Evolutionary conservation across 1,140 invertebrate genomes (phyloP).

Genomic region (Musca domestica): DNA sequence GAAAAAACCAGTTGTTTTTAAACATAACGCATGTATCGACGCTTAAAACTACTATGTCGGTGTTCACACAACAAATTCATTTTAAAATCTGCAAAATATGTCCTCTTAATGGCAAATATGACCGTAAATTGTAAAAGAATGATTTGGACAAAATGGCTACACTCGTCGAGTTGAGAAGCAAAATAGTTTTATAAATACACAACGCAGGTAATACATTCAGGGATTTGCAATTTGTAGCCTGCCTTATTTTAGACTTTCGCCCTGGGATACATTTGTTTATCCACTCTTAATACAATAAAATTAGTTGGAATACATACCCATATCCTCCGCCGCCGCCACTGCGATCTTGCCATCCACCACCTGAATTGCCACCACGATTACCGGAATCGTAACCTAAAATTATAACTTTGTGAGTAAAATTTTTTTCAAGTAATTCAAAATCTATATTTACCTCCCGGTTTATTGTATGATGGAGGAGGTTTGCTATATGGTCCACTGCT

Average conservation of each 20-base stretch:
- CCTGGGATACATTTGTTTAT: conserved; percentile 19
- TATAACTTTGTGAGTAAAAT: neutral
- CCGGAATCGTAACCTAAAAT: conserved; percentile 50
- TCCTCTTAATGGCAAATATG: too few species aligned
- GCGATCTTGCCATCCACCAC: conserved; percentile 38
- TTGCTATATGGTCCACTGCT: conserved; percentile 40
- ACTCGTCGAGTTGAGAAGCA: conserved; percentile 11
- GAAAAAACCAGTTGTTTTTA: too few species aligned
- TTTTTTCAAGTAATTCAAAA: neutral
- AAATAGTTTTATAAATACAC: neutral
- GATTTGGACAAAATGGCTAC: conserved; percentile 3
- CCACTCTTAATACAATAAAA: conserved; percentile 54
- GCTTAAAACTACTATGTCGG: too few species aligned
- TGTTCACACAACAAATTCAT: too few species aligned
- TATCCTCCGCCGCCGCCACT: conserved; percentile 54
- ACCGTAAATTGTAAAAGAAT: conserved; percentile 7
- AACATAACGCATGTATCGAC: too few species aligned
- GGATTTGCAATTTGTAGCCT: neutral
- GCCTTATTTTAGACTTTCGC: neutral
- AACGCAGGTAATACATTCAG: neutral
- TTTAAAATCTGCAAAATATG: too few species aligned
- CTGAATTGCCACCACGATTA: conserved; percentile 43
- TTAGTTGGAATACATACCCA: conserved; percentile 57
- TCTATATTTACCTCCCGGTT: conserved; percentile 39
- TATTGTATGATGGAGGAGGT: conserved; percentile 50